phyloP scores from a whole-genome alignment of 2,888 invertebrate genomes.

The Cheiracanthium punctorium region DNA sequence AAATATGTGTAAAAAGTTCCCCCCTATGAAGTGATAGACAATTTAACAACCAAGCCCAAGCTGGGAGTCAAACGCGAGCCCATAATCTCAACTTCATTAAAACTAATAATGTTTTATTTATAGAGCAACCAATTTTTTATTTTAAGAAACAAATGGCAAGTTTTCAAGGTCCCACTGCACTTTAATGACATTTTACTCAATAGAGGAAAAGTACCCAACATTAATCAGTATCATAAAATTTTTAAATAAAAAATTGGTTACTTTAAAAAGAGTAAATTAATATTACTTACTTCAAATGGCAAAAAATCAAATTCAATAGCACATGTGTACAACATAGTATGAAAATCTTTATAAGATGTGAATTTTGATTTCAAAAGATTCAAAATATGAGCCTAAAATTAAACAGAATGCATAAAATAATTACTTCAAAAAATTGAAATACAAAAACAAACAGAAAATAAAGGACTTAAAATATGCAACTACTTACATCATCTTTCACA shows the following conservation, averaged over 20 bases:
- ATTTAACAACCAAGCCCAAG: no score
- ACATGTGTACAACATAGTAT: constrained; percentile 87
- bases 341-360: constrained; percentile 82
- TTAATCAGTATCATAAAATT: no score
- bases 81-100: no score
- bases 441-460: neutral
- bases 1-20: no score
- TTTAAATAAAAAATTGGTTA: neutral
- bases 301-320: constrained; percentile 86
- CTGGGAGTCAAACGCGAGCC: no score
- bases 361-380: constrained; percentile 85
- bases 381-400: constrained; percentile 81
- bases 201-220: no score
- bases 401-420: constrained; percentile 41
- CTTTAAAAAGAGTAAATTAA: neutral
- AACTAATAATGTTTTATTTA: no score
- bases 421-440: neutral
- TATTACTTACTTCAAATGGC: constrained; percentile 77
- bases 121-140: no score
- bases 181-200: no score
- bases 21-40: no score
- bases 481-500: constrained; percentile 75
- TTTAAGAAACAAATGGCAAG: no score
- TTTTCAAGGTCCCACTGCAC: no score
- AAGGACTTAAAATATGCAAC: neutral